These are phyloP conservation scores for Gambusia affinis DNA, from an alignment of 2,113 vertebrate species.

Conservation along the genomic window DNA sequence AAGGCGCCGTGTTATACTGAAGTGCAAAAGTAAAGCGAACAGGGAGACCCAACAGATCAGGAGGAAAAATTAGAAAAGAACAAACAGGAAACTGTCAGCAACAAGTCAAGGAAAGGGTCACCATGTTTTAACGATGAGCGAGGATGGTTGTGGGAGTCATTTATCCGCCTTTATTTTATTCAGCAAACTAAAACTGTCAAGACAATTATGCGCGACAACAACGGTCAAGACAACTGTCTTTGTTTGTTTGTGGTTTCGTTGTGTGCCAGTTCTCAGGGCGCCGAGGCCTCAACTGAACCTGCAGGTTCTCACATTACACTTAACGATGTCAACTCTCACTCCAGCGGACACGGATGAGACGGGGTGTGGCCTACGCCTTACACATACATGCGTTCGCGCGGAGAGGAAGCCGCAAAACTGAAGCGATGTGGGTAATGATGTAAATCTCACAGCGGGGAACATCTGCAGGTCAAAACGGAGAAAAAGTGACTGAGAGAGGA, in stretches of 20 bases:
- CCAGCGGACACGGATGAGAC: slow-evolving; percentile 32
- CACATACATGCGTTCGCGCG: background rate
- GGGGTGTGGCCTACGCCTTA: background rate
- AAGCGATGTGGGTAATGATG: slow-evolving; percentile 20
- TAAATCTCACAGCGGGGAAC: background rate
- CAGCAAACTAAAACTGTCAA: slow-evolving; percentile 4
- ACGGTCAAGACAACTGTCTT: background rate
- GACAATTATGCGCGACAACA: background rate
- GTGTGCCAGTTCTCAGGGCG: slow-evolving; percentile 51
- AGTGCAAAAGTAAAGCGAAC: slow-evolving; percentile 1
- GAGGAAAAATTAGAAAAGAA: background rate
- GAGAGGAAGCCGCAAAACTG: background rate
- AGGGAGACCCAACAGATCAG: background rate
- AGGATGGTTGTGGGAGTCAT: background rate
- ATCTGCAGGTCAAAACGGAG: slow-evolving; percentile 16
- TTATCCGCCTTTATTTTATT: background rate
- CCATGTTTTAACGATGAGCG: background rate
- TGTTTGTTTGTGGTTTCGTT: background rate
- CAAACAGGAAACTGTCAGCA: background rate
- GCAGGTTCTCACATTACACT: slow-evolving; percentile 60
- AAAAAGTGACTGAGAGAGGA: slow-evolving; percentile 13
- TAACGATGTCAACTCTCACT: slow-evolving; percentile 48
- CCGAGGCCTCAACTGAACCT: slow-evolving; percentile 49
- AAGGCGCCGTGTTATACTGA: slow-evolving; percentile 10
- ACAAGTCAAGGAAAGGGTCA: background rate